Evolutionary conservation across 1,140 invertebrate species (phyloP), one percentile per base, ranked within the genome.

Genomic region (Drosophila triauraria): DNA sequence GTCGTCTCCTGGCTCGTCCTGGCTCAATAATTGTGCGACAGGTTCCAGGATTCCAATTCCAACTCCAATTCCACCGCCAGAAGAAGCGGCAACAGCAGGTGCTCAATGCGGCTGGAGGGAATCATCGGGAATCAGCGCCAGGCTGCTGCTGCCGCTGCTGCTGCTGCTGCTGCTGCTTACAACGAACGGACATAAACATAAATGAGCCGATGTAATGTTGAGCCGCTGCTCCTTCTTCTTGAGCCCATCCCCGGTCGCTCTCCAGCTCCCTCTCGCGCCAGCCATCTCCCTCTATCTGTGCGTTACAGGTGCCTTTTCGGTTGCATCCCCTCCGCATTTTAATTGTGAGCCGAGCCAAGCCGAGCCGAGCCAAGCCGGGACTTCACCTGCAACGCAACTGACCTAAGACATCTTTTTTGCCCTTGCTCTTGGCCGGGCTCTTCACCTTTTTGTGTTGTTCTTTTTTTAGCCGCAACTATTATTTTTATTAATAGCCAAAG

Each of bases 101-200:
- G 85, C 85, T 81, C 76, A 80, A 70, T 70, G 48, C 48, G 61
- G 82, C 78, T 71, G 59, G 67, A 78, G 65, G 67, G 74, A 80
- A 80, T 76, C 60, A 80, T 76, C 60, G 71, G 79, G 84, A 90
- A 90, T 90, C 85, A 88, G 80, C 84, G 83, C 82, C 62, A 64
- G 69, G 59, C 69, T 62, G 64, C 56, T 51, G 48, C 48, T 42
- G 40, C 38, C 13, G 38, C 40, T 27, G 15, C 44, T 25, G 42
- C 60, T 53, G 38, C 40, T 27, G 15, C 44, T 25, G 42, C 60
- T 53, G 63, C 53, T 61, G 82, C 84, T 90, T 88, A 88, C 84
- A 88, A 88, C 85, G 80, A 88, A 88, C 90, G 85, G 85, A 90
- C 85, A 90, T 90, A 90, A 90, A 90, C 85, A 90, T 90, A 90